phyloP scores from a whole-genome alignment of 2,113 vertebrate genomes.

The Sceloporus tristichus region DNA sequence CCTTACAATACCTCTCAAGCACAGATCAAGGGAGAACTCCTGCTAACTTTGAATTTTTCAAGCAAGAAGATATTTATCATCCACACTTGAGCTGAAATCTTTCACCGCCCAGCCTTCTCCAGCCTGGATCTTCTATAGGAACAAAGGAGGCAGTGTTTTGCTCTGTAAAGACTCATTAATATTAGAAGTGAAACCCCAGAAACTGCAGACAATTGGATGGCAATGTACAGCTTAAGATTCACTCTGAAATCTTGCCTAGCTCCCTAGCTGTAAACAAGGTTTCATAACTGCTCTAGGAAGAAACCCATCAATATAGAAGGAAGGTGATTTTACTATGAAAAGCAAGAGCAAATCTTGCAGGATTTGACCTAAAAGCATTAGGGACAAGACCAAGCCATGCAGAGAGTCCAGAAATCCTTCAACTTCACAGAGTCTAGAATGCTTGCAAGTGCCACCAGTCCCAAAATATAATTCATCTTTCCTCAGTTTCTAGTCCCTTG shows the following conservation, averaged over 20 bases:
- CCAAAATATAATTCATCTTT: not conserved
- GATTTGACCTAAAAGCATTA: constrained; percentile 14
- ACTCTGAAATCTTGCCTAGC: not conserved
- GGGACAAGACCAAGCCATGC: not conserved
- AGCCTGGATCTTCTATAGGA: not conserved
- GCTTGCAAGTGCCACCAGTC: not conserved
- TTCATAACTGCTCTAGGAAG: not conserved
- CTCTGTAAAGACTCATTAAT: constrained; percentile 37
- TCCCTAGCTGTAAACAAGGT: not conserved
- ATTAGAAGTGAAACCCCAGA: constrained; percentile 11
- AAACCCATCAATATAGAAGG: not conserved
- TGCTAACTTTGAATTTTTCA: not conserved
- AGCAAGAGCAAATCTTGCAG: constrained; percentile 10
- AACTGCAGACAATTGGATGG: constrained; percentile 5
- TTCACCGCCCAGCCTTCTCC: not conserved
- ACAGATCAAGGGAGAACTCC: not conserved
- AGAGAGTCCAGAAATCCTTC: not conserved
- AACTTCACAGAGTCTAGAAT: not conserved
- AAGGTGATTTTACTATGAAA: constrained; percentile 7
- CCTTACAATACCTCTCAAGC: not conserved
- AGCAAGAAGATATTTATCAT: not conserved
- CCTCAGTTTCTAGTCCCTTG: not conserved
- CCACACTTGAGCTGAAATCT: too few relatives aligned
- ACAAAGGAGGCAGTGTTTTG: constrained; percentile 61
- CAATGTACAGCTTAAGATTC: constrained; percentile 7